A percentile compares a stretch with the other conserved stretches of the same genome.
Conservation (phyloP, 92 coral and sea anemone genomes). For the Desmophyllum pertusum region DNA sequence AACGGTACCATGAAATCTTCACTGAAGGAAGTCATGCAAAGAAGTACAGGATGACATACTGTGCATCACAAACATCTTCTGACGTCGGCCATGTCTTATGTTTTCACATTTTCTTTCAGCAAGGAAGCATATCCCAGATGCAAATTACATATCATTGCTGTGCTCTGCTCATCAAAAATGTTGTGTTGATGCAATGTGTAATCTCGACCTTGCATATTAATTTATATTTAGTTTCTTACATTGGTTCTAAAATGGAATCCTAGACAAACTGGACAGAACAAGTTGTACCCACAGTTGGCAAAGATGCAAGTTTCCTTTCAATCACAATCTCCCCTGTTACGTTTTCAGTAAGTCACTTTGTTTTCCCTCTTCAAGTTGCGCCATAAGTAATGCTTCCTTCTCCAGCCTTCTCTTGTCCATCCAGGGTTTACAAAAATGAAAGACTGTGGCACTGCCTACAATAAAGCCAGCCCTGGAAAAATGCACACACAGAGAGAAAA, state of each 20-base stretch:
- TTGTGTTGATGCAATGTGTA: background rate
- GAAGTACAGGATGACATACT: background rate
- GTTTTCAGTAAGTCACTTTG: slow-evolving; percentile 34
- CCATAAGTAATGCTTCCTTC: slow-evolving; percentile 61
- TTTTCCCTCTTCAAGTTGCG: slow-evolving; percentile 22
- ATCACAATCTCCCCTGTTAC: background rate
- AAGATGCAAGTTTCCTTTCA: background rate
- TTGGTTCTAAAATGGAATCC: background rate
- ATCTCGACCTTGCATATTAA: background rate
- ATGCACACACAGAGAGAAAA: no score
- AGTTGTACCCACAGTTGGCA: slow-evolving; percentile 17
- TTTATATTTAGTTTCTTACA: background rate
- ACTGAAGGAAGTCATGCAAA: background rate
- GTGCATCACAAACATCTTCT: background rate
- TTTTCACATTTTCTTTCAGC: no score
- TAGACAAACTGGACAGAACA: slow-evolving; percentile 1
- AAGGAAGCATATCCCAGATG: background rate
- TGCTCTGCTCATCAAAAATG: background rate
- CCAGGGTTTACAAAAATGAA: slow-evolving; percentile 88
- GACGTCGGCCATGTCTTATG: background rate
- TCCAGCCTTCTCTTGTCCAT: slow-evolving; percentile 83
- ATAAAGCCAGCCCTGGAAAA: slow-evolving; percentile 77
- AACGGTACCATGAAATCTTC: no score
- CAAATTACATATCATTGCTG: background rate
- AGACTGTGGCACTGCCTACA: slow-evolving; percentile 76